Evolutionary conservation across 1,140 invertebrate species (phyloP).

Genomic region (Drosophila ercepeae): DNA sequence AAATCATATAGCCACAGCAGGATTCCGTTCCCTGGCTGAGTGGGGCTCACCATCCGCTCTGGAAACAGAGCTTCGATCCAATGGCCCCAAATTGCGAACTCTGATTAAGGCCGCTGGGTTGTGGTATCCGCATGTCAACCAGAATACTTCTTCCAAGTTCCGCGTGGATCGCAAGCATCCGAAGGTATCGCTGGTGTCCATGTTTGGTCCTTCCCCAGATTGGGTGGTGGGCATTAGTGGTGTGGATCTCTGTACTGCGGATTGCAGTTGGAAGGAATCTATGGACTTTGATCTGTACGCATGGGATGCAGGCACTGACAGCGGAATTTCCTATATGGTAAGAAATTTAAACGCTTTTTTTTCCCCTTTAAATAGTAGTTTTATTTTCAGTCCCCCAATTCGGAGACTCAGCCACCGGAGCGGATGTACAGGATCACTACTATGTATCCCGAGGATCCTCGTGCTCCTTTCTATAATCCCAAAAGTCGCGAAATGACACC

Average conservation of each 20-base stretch:
- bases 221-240: constrained; percentile 97
- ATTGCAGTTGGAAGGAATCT: constrained; percentile 94
- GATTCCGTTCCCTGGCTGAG: constrained; percentile 89
- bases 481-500: constrained; percentile 90
- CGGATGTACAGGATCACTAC: constrained; percentile 90
- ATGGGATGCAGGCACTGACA: constrained; percentile 97
- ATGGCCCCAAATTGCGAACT: constrained; percentile 92
- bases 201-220: constrained; percentile 97
- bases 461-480: constrained; percentile 96
- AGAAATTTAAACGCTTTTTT: constrained; percentile 13
- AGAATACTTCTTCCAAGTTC: constrained; percentile 93
- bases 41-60: constrained; percentile 94
- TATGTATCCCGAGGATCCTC: constrained; percentile 92
- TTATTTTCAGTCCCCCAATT: constrained; percentile 89
- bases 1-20: constrained; percentile 94
- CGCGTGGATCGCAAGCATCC: constrained; percentile 95
- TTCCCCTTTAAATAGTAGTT: neutral
- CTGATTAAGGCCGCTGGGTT: constrained; percentile 97
- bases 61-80: constrained; percentile 94
- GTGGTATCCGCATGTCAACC: constrained; percentile 96
- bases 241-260: constrained; percentile 93
- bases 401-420: constrained; percentile 93
- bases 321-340: constrained; percentile 96
- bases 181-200: constrained; percentile 95
- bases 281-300: constrained; percentile 94